Conservation (phyloP, 1,140 invertebrate species). For the Aphaenogaster ashmeadi region DNA sequence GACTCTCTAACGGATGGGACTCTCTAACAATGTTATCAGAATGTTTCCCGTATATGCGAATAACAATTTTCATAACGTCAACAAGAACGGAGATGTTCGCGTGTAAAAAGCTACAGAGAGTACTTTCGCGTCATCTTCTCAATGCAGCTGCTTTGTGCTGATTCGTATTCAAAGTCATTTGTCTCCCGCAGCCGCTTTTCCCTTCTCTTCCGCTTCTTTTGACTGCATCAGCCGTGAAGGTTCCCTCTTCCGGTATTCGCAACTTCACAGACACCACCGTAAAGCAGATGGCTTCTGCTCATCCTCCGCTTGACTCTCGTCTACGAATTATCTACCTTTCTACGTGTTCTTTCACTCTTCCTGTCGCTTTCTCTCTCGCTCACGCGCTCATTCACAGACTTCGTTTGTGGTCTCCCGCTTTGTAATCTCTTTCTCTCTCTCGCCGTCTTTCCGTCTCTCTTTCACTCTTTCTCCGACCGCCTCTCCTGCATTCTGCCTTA, state of each 20-base stretch:
- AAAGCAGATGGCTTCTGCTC: background rate
- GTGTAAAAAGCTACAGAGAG: background rate
- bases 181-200: background rate
- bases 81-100: background rate
- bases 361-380: conserved; percentile 33
- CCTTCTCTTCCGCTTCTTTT: conserved; percentile 8
- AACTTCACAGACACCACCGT: background rate
- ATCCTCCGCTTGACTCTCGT: background rate
- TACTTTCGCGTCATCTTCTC: conserved; percentile 7
- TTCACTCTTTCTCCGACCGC: background rate
- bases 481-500: background rate
- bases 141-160: background rate
- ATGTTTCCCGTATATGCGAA: background rate
- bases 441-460: background rate
- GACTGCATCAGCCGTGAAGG: background rate
- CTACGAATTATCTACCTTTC: background rate
- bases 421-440: background rate
- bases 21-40: background rate
- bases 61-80: conserved; percentile 8
- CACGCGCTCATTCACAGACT: conserved; percentile 35
- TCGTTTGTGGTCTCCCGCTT: background rate
- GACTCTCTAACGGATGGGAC: background rate
- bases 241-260: conserved; percentile 8
- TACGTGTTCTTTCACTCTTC: conserved; percentile 27
- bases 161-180: conserved; percentile 25